These are phyloP conservation scores for Tricholauxania praeusta DNA, from an alignment of 2,888 invertebrate species.

Conservation along the genomic window DNA sequence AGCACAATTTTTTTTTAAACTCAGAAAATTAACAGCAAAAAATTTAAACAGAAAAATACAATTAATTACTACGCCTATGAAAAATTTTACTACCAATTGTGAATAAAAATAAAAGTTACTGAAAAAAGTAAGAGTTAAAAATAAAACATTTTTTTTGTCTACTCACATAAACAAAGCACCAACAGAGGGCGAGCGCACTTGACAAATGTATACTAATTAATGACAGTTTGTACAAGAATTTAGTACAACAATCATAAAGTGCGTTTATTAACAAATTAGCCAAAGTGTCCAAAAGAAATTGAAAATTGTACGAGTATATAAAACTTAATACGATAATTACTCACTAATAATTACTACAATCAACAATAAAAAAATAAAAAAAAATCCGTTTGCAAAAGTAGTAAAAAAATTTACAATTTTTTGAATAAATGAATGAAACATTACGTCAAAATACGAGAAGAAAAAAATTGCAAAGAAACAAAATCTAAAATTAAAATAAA, in stretches of 20 bases:
- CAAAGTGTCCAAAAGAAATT: slow-evolving; percentile 12
- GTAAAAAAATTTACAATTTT: not conserved
- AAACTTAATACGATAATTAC: slow-evolving; percentile 44
- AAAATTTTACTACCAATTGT: slow-evolving; percentile 63
- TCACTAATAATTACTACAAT: slow-evolving; percentile 34
- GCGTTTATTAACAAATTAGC: slow-evolving; percentile 54
- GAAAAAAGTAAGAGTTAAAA: slow-evolving; percentile 9
- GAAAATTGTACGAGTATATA: slow-evolving; percentile 31
- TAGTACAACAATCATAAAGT: slow-evolving; percentile 63
- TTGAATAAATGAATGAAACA: slow-evolving; percentile 21
- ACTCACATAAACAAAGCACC: slow-evolving; percentile 40
- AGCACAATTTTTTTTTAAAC: no score
- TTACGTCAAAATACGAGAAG: slow-evolving; percentile 21
- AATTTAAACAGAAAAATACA: slow-evolving; percentile 6
- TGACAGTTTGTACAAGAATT: slow-evolving; percentile 68
- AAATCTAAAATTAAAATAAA: slow-evolving; percentile 40
- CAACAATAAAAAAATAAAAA: slow-evolving; percentile 1
- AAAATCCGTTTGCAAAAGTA: not conserved
- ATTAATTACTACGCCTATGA: slow-evolving; percentile 61
- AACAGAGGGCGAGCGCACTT: slow-evolving; percentile 58
- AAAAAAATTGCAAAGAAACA: slow-evolving; percentile 33
- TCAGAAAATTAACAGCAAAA: no score
- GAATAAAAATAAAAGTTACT: slow-evolving; percentile 15
- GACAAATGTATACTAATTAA: slow-evolving; percentile 69
- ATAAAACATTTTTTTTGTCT: slow-evolving; percentile 2